Conservation (phyloP, 2,888 invertebrate species). For the Hipparchia semele region DNA sequence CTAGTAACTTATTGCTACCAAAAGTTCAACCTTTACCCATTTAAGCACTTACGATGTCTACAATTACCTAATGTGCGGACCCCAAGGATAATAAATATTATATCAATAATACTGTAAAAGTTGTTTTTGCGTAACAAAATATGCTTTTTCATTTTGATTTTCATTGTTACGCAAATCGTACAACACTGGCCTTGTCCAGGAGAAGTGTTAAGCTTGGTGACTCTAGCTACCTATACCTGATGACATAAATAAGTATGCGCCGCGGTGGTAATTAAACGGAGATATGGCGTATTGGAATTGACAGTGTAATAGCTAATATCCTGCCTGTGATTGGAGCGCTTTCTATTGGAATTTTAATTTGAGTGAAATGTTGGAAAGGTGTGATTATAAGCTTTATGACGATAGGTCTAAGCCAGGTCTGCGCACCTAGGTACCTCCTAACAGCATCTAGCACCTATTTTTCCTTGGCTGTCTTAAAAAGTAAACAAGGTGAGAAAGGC, state of each 20-base stretch:
- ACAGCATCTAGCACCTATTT: too few relatives aligned
- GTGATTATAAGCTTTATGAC: slow-evolving; percentile 20
- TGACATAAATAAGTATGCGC: slow-evolving; percentile 48
- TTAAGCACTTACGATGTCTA: background rate
- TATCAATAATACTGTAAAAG: too few relatives aligned
- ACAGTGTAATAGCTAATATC: slow-evolving; percentile 47
- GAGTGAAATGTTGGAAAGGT: slow-evolving; percentile 35
- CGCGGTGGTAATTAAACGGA: slow-evolving; percentile 38
- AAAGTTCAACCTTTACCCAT: background rate
- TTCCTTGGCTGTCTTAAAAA: too few relatives aligned
- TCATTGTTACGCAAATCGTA: too few relatives aligned
- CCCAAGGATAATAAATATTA: too few relatives aligned
- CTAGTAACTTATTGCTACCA: background rate
- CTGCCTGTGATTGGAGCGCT: slow-evolving; percentile 43
- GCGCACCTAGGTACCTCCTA: background rate
- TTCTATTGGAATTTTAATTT: slow-evolving; percentile 47
- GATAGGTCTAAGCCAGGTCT: slow-evolving; percentile 1
- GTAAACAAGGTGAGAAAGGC: too few relatives aligned
- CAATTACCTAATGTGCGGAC: too few relatives aligned
- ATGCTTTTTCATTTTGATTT: too few relatives aligned
- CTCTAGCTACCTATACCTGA: slow-evolving; percentile 39
- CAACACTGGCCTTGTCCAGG: background rate
- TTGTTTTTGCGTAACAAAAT: too few relatives aligned
- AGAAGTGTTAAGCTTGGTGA: background rate
- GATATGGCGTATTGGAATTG: slow-evolving; percentile 37